Conservation (phyloP, 2,888 invertebrate genomes). For the Drosophila leonis region DNA sequence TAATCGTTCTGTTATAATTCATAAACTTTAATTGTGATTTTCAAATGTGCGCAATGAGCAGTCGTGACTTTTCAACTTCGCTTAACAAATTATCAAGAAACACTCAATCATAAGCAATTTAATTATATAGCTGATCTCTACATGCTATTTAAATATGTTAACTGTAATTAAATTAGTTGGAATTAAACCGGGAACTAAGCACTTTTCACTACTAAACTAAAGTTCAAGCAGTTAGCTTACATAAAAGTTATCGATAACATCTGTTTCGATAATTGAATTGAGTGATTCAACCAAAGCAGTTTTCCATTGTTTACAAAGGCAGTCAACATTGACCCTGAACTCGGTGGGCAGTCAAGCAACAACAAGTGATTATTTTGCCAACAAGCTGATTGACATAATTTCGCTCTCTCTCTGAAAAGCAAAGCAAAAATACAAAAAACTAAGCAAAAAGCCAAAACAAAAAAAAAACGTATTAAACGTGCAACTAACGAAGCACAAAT, state of each 20-base stretch:
- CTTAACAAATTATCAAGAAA: conserved; percentile 23
- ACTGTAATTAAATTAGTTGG: background rate
- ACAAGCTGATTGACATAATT: conserved; percentile 68
- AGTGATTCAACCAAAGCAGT: conserved; percentile 6
- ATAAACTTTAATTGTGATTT: conserved; percentile 26
- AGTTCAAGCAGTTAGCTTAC: conserved; percentile 9
- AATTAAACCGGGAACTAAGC: conserved; percentile 7
- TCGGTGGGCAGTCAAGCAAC: conserved; percentile 42
- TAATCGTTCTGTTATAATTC: conserved; percentile 1
- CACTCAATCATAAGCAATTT: conserved; percentile 24
- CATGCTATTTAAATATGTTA: background rate
- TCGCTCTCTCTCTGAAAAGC: conserved; percentile 11
- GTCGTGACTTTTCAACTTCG: conserved; percentile 47
- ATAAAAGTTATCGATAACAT: conserved; percentile 6
- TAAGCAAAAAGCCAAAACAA: conserved; percentile 15
- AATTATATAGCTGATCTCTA: conserved; percentile 23
- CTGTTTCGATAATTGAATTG: background rate
- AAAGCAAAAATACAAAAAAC: conserved; percentile 20
- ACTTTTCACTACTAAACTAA: background rate
- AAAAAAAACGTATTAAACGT: conserved; percentile 52
- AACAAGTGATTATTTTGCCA: conserved; percentile 56
- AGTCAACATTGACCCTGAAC: conserved; percentile 64
- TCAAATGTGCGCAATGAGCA: conserved; percentile 1
- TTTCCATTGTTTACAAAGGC: conserved; percentile 13
- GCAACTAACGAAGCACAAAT: conserved; percentile 72